phyloP scores from a whole-genome alignment of 2,888 invertebrate species.

The Drosophila birchii region DNA sequence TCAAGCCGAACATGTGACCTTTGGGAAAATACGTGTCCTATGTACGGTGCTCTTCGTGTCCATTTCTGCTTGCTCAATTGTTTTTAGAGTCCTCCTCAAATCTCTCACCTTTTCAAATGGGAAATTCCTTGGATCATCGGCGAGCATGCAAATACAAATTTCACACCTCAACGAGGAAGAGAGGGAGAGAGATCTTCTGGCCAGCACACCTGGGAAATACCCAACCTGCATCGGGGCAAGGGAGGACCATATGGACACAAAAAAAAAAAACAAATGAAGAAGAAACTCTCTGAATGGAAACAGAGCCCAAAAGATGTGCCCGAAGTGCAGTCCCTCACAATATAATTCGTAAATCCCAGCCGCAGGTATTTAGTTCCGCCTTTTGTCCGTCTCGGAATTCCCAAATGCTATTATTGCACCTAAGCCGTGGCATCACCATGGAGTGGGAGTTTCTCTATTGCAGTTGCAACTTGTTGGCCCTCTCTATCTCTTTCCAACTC shows the following conservation, averaged over 20 bases:
- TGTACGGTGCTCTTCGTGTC: constrained; percentile 3
- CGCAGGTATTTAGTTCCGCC: constrained; percentile 81
- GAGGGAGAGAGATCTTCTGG: constrained; percentile 7
- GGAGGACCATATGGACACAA: constrained; percentile 43
- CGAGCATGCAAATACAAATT: constrained; percentile 77
- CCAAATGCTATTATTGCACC: constrained; percentile 81
- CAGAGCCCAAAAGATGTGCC: not conserved
- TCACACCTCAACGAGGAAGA: constrained; percentile 64
- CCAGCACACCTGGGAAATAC: constrained; percentile 67
- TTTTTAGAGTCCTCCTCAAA: constrained; percentile 36
- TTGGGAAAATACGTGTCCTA: constrained; percentile 74
- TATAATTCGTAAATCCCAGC: constrained; percentile 79
- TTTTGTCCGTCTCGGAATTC: constrained; percentile 76
- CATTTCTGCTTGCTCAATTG: constrained; percentile 26
- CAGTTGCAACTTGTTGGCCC: constrained; percentile 13
- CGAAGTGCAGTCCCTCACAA: constrained; percentile 37
- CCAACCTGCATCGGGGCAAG: constrained; percentile 35
- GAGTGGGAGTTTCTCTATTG: constrained; percentile 26
- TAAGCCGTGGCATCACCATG: constrained; percentile 58
- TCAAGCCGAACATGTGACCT: constrained; percentile 54
- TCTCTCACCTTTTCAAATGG: constrained; percentile 77
- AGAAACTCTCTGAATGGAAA: constrained; percentile 16
- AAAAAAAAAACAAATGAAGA: not conserved
- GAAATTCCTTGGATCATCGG: constrained; percentile 61
- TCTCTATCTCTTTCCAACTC: constrained; percentile 20